Percentiles rank a stretch among this genome's conserved stretches.
Conservation (phyloP, 2,113 vertebrate species). For the Loxodonta africana region DNA sequence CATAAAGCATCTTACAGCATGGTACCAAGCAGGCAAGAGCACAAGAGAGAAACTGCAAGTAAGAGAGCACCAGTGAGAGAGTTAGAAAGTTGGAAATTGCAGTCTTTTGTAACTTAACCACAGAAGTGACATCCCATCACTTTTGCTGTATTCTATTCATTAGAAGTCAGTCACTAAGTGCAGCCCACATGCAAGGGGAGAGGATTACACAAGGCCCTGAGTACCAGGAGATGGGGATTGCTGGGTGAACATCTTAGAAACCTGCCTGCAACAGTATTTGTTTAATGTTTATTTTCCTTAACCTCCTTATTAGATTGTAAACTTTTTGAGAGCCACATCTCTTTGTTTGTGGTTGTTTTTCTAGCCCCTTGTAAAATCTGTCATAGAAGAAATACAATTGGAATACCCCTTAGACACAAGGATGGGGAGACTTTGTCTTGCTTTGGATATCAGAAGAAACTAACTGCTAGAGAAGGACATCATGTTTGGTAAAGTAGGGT, state of each 20-base stretch:
- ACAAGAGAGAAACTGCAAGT: not conserved
- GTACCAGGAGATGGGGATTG: not conserved
- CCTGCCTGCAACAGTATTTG: not conserved
- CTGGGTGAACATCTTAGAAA: not conserved
- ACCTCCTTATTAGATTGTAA: not conserved
- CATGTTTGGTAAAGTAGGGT: not conserved
- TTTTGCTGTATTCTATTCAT: not conserved
- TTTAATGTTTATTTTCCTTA: not conserved
- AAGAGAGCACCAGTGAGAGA: not conserved
- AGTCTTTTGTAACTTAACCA: not conserved
- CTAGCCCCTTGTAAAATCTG: not conserved
- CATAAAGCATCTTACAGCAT: not conserved
- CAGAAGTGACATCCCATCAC: not conserved
- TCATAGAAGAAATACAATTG: not conserved
- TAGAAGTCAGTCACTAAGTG: not conserved
- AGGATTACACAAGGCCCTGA: not conserved
- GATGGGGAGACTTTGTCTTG: not conserved
- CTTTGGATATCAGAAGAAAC: not conserved
- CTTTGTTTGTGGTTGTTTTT: not conserved
- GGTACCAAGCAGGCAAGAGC: not conserved
- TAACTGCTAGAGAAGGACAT: not conserved
- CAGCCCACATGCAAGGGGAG: not conserved
- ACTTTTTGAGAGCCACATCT: not conserved
- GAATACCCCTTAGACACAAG: not conserved
- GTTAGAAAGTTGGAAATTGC: not conserved